Conservation (phyloP, 1,140 invertebrate genomes). For the Brachionus sp. region DNA sequence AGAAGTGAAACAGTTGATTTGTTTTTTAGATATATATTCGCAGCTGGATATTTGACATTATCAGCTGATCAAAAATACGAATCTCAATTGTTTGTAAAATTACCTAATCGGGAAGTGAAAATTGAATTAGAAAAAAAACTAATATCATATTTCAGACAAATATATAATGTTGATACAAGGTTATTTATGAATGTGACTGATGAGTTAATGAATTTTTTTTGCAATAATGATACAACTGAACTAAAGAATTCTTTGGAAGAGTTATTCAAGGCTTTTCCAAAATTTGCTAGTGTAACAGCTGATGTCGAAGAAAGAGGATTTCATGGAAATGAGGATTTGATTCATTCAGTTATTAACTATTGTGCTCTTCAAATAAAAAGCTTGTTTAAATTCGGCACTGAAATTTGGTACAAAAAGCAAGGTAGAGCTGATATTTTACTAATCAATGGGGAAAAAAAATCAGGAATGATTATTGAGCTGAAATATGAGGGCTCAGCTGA, state of each 20-base stretch:
- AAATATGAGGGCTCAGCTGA: slow-evolving; percentile 3
- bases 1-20: background rate
- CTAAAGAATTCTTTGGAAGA: background rate
- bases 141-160: background rate
- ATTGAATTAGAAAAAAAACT: background rate
- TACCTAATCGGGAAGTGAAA: background rate
- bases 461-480: slow-evolving; percentile 16
- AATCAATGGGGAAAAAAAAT: background rate
- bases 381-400: slow-evolving; percentile 25
- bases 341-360: slow-evolving; percentile 17
- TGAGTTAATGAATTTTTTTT: background rate
- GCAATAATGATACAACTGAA: background rate
- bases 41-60: background rate
- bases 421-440: slow-evolving; percentile 10
- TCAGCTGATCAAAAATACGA: background rate
- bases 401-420: slow-evolving; percentile 20
- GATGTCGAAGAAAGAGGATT: background rate
- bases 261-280: background rate
- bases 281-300: background rate
- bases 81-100: background rate
- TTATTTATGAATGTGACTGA: background rate
- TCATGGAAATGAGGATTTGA: slow-evolving; percentile 15
- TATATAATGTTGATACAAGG: background rate
- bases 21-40: background rate
- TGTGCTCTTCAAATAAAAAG: background rate